Percentiles rank a stretch among this genome's conserved stretches.
Evolutionary conservation across 2,888 invertebrate species (phyloP).

Genomic region (Antheraea assamensis): DNA sequence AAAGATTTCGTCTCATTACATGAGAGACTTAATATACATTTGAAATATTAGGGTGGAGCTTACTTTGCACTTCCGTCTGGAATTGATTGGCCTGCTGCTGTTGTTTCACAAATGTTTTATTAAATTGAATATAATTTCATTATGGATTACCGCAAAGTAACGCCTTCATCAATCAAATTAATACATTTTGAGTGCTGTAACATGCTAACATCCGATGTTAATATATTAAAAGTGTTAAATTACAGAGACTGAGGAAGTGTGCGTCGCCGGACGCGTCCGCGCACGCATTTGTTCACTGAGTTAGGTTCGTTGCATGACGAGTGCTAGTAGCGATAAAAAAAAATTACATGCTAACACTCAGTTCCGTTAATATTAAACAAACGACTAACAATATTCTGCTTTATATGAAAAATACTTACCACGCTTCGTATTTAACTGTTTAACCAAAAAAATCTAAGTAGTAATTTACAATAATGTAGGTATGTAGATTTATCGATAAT

Average conservation of each 20-base stretch:
- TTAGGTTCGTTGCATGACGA: constrained; percentile 75
- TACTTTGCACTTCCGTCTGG: no score
- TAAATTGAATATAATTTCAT: no score
- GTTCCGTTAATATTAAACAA: constrained; percentile 12
- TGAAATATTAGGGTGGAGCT: no score
- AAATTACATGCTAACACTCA: constrained; percentile 24
- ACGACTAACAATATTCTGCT: neutral
- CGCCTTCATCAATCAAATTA: neutral
- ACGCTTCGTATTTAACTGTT: neutral
- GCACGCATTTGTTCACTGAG: constrained; percentile 72
- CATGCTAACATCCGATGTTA: constrained; percentile 5
- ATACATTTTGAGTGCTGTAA: constrained; percentile 17
- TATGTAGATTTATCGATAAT: neutral
- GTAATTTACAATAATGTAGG: neutral
- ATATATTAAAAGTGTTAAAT: constrained; percentile 36
- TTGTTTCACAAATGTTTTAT: no score
- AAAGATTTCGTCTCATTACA: no score
- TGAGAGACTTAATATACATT: no score
- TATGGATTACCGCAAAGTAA: no score
- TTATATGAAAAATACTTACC: neutral
- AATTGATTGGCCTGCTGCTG: no score
- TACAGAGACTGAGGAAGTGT: constrained; percentile 60
- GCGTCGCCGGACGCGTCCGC: constrained; percentile 54
- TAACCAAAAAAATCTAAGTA: neutral
- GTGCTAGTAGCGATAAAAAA: constrained; percentile 16